Evolutionary conservation across 2,113 vertebrate species (phyloP).

Genomic region (Heptranchias perlo): DNA sequence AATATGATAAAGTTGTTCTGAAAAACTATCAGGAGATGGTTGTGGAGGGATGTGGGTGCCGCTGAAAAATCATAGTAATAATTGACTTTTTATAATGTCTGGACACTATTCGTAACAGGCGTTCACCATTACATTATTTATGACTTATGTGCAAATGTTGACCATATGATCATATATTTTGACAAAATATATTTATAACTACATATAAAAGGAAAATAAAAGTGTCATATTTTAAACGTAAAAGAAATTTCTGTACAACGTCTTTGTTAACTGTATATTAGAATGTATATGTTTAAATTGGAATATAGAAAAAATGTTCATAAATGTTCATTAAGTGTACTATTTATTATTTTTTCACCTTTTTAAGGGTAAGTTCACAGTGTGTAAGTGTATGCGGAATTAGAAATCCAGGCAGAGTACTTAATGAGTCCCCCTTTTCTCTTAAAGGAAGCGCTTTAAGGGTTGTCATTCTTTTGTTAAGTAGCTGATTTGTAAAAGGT

Average conservation of each 20-base stretch:
- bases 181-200: conserved; percentile 99
- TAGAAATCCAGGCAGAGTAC: background rate
- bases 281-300: conserved; percentile 71
- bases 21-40: conserved; percentile 99
- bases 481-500: conserved; percentile 14
- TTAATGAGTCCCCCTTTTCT: background rate
- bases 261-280: conserved; percentile 72
- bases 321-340: conserved; percentile 29
- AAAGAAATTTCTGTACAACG: conserved; percentile 67
- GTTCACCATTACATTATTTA: conserved; percentile 92
- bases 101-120: conserved; percentile 42
- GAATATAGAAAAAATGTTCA: conserved; percentile 54
- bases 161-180: conserved; percentile 99
- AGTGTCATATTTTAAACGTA: conserved; percentile 97
- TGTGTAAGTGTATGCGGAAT: background rate
- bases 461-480: background rate
- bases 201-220: conserved; percentile 88
- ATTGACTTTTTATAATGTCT: conserved; percentile 31
- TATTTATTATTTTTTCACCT: conserved; percentile 32
- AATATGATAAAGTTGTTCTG: conserved; percentile 96
- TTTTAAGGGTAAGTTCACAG: background rate
- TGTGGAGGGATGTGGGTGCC: conserved; percentile 95
- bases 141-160: conserved; percentile 90
- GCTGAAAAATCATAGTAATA: conserved; percentile 55
- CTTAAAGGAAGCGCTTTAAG: background rate